Evolutionary conservation across 2,888 invertebrate genomes (phyloP), one percentile per base, ranked within the genome.

Genomic region (Ornithoptera alexandrae): DNA sequence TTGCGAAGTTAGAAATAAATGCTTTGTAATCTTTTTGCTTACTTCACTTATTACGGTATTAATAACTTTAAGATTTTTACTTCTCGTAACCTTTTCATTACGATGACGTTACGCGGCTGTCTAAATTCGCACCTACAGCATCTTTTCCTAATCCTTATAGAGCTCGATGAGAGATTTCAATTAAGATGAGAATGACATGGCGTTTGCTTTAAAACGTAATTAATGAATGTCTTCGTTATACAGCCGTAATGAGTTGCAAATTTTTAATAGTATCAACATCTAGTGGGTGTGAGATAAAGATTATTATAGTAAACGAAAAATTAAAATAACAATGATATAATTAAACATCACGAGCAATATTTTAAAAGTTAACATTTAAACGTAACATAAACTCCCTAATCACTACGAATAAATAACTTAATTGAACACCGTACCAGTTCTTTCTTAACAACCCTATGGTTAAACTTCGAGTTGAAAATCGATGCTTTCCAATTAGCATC

Each of bases 121-220:
- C 70, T 56, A 36, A 70, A 61, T 67, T 65, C 46, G 57, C 67
- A 70, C 65, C 56, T 61, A n/a, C 57, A 70, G 67, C 70, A 61
- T 64, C 66, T 70, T 70, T 53, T 56, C 62, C 46, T 30, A 56
- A 67, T 70, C 70, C 59, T 70, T 78, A 79, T 79, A 78, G 78
- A 74, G 72, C 70, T 68, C 72, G 71, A 73, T 71, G 76, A 78
- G 81, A 80, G 79, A 75, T 81, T 85, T 86, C 84, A 84, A 87
- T 88, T 87, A 84, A 78, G 81, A 67, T 72, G 66, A 70, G 77
- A 80, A 80, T 87, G 88, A 88, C 77, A 79, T 73, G 77, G 85
- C 87, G 77, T 79, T 84, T 83, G 74, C 76, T 78, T 79, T 77
- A 78, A 82, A 80, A 81, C 78, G 73, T 85, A 78, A 86, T 86